Evolutionary conservation across 2,797 vertebrate species (phyloP), one percentile per base, ranked within the genome.

Genomic region (Pantherophis vulpinus): DNA sequence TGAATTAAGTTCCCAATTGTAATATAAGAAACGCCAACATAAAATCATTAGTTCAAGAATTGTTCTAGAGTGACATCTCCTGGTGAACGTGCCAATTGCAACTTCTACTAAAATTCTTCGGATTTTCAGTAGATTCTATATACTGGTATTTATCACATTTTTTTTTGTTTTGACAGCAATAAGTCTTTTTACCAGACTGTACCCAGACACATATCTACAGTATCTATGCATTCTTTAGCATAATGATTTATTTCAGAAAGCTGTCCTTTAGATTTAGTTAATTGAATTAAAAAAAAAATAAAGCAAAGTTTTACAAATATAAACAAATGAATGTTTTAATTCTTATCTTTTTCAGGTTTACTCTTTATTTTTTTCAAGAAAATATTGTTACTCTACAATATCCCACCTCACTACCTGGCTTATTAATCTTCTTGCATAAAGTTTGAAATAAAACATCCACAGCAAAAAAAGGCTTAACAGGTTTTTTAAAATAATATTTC

Each of bases 51-150:
- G 61, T 54, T 88, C 4, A 32, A 54, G 16, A 94, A 25, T 92
- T 95, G 89, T 95, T 23, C 89, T 96, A 60, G 87, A 90, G 92
- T 94, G 97, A 83, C 97, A 97, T 96, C 97, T 97, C 93, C 95
- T 94, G 97, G 94, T 3, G 87, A 0, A 0, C 20, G 5, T 5
- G 83, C 25, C 63, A 91, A 86, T 29, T 87, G 58, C 92, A 94
- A 88, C 3, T 11, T 11, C 1, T 70, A 91, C 5, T 60, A 66
- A 54, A 32, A 61, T 95, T 88, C 11, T 3, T 47, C 2, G 0
- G 0, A 0, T 58, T 0, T 18, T 0, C 16, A 3, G 0, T 0
- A 0, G 4, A 25, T 27, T 63, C 12, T 25, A 87, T 91, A 37
- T 13, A 47, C 27, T 6, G 56, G 42, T 47, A 42, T 42, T 79